A percentile compares a stretch with the other conserved stretches of the same genome.
phyloP scores from a whole-genome alignment of 2,113 vertebrate species.

The Octodon degus region DNA sequence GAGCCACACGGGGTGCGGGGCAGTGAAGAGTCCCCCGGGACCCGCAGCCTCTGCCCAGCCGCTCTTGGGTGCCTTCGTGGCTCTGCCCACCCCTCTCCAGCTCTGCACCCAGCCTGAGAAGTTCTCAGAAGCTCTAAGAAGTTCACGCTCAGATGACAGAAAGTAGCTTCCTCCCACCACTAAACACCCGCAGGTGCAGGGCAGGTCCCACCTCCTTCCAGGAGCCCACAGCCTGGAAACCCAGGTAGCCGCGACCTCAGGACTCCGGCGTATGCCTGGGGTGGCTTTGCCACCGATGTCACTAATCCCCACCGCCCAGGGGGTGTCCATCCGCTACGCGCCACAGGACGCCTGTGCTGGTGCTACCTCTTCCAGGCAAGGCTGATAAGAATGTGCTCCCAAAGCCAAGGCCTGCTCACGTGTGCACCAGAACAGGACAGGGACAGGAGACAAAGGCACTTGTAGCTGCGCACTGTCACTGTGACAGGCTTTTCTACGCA shows the following conservation, averaged over 20 bases:
- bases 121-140: not conserved
- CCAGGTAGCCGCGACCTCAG: not conserved
- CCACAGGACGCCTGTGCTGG: not conserved
- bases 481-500: not conserved
- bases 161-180: not conserved
- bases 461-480: not conserved
- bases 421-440: not conserved
- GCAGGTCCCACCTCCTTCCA: not conserved
- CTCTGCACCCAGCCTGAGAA: not conserved
- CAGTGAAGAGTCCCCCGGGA: not conserved
- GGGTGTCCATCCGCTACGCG: not conserved
- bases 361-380: not conserved
- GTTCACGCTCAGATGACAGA: not conserved
- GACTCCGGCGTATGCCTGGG: not conserved
- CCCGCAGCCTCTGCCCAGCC: not conserved
- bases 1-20: not conserved
- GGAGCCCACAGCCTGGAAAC: not conserved
- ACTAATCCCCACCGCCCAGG: not conserved
- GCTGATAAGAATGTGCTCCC: not conserved
- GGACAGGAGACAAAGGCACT: not conserved
- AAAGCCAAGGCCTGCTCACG: not conserved
- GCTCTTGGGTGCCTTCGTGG: not conserved
- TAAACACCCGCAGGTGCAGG: not conserved
- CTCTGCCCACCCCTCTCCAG: not conserved
- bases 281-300: not conserved